Conservation (phyloP, 2,797 vertebrate species). For the Kryptolebias ocellatus region DNA sequence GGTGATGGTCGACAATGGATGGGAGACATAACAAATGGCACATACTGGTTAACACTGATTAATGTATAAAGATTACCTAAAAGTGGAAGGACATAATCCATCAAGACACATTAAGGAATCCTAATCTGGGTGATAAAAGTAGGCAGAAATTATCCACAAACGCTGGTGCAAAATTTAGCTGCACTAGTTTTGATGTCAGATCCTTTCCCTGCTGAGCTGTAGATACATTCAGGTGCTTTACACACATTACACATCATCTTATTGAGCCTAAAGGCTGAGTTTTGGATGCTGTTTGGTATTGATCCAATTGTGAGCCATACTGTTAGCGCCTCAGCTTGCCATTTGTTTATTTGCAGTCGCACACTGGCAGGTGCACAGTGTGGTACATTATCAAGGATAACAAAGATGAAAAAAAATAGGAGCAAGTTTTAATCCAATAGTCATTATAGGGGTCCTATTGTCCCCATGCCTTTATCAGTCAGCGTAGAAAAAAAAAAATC, state of each 20-base stretch:
- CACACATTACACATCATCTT: not conserved
- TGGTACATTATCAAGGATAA: conserved; percentile 7
- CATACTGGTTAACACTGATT: too few relatives aligned
- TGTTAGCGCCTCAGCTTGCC: conserved; percentile 7
- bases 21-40: too few relatives aligned
- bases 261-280: conserved; percentile 17
- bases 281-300: conserved; percentile 20
- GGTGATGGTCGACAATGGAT: too few relatives aligned
- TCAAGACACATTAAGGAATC: not conserved
- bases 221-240: not conserved
- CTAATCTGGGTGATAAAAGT: not conserved
- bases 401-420: not conserved
- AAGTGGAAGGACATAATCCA: too few relatives aligned
- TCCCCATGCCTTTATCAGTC: conserved; percentile 14
- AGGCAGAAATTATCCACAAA: not conserved
- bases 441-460: conserved; percentile 10
- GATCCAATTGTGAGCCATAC: conserved; percentile 13
- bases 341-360: conserved; percentile 28
- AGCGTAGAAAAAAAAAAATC: not conserved
- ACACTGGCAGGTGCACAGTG: conserved; percentile 15
- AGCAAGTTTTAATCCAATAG: conserved; percentile 17
- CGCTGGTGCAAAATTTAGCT: not conserved
- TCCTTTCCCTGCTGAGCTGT: not conserved
- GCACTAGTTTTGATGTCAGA: not conserved
- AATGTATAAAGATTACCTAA: not conserved